Percentiles rank a stretch among this genome's conserved stretches.
These are phyloP conservation scores for Oncorhynchus mykiss DNA, from an alignment of 2,113 vertebrate genomes.

Conservation along the genomic window DNA sequence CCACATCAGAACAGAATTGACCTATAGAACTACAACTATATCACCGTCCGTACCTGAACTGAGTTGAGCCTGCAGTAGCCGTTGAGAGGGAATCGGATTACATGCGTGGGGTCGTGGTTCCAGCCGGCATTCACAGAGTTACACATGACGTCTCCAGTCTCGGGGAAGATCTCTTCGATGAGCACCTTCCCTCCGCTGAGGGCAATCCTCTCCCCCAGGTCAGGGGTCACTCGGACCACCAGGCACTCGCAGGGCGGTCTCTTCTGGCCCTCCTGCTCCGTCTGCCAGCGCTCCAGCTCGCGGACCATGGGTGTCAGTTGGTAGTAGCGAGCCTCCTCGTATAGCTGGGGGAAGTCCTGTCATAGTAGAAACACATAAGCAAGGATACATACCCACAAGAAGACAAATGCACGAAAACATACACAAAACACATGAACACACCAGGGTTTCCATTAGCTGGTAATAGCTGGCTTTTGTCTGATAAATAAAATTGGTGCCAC, in stretches of 20 bases:
- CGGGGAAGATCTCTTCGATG: conserved; percentile 90
- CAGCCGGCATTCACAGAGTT: conserved; percentile 91
- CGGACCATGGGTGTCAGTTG: conserved; percentile 91
- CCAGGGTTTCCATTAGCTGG: too few relatives aligned
- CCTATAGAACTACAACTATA: background rate
- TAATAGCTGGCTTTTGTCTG: too few relatives aligned
- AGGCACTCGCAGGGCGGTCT: conserved; percentile 84
- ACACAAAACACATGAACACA: background rate
- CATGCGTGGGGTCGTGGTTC: conserved; percentile 94
- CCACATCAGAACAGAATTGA: too few relatives aligned
- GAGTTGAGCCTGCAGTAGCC: conserved; percentile 91
- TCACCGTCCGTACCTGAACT: conserved; percentile 77
- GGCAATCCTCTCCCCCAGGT: conserved; percentile 87
- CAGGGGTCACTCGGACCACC: conserved; percentile 87
- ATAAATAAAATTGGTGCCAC: too few relatives aligned
- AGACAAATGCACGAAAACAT: too few relatives aligned
- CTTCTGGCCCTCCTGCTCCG: conserved; percentile 82
- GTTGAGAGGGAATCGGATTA: conserved; percentile 89
- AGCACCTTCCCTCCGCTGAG: conserved; percentile 89
- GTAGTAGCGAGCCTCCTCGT: conserved; percentile 91
- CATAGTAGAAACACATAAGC: background rate
- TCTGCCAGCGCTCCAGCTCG: conserved; percentile 90
- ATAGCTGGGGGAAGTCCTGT: conserved; percentile 89
- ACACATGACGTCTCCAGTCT: conserved; percentile 91
- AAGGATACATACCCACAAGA: background rate